Evolutionary conservation across 1,140 invertebrate genomes (phyloP).

Genomic region (Lethrus apterus): DNA sequence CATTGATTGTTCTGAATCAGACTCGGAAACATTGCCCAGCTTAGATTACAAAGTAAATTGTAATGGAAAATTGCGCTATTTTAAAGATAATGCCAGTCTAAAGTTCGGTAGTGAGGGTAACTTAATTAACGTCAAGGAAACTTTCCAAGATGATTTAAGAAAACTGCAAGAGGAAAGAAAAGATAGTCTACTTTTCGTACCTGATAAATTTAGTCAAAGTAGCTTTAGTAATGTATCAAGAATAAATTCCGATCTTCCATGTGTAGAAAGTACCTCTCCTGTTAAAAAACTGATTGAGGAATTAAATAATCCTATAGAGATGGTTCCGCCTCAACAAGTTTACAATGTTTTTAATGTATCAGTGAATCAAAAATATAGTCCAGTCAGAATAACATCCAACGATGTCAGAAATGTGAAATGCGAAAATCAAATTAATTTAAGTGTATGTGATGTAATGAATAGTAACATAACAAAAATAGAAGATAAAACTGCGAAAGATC

Average conservation of each 20-base stretch:
- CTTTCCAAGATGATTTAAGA: constrained; percentile 49
- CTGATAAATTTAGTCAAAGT: constrained; percentile 32
- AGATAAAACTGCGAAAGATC: no score
- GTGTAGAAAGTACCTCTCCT: constrained; percentile 19
- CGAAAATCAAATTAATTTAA: no score
- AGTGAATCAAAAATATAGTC: constrained; percentile 27
- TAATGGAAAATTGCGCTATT: constrained; percentile 26
- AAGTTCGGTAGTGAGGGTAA: constrained; percentile 51
- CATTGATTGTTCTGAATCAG: constrained; percentile 57
- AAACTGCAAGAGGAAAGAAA: constrained; percentile 43
- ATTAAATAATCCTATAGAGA: constrained; percentile 31
- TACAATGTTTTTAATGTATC: constrained; percentile 39
- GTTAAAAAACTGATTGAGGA: constrained; percentile 21
- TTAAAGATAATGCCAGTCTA: constrained; percentile 31
- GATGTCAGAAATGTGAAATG: no score
- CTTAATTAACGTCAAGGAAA: constrained; percentile 46
- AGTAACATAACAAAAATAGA: no score
- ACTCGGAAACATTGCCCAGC: constrained; percentile 47
- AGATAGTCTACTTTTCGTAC: constrained; percentile 40
- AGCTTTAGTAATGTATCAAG: constrained; percentile 15
- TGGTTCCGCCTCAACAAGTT: constrained; percentile 36
- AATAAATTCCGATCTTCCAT: constrained; percentile 8
- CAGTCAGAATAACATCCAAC: no score
- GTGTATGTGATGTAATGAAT: no score
- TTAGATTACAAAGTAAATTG: constrained; percentile 30